These are phyloP conservation scores for Drosophila neutralis DNA, from an alignment of 2,888 invertebrate species.

Conservation along the genomic window DNA sequence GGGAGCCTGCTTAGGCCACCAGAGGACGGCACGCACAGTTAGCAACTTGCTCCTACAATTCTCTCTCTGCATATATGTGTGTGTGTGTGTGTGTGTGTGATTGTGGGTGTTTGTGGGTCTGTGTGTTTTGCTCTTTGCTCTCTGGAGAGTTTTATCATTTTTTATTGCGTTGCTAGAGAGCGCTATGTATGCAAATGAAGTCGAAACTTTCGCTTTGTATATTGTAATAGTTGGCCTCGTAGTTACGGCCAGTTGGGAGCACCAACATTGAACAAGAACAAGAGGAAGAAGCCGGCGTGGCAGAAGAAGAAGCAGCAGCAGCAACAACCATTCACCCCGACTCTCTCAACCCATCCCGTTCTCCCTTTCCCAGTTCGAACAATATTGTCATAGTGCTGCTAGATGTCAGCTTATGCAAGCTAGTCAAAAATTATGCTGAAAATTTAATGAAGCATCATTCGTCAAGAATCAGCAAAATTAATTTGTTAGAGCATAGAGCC, in stretches of 20 bases:
- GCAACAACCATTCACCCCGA: not conserved
- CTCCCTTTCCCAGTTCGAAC: not conserved
- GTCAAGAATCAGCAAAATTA: constrained; percentile 12
- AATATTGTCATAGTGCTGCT: constrained; percentile 40
- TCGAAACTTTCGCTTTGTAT: constrained; percentile 77
- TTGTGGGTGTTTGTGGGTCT: constrained; percentile 4
- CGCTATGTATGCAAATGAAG: constrained; percentile 83
- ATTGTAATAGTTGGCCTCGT: constrained; percentile 57
- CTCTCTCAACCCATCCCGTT: not conserved
- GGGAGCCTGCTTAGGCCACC: constrained; percentile 60
- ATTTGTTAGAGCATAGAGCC: constrained; percentile 15
- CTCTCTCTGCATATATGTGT: not conserved
- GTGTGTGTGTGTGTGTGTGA: not conserved
- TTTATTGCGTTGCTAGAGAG: constrained; percentile 82
- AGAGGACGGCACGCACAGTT: constrained; percentile 74
- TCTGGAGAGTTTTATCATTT: constrained; percentile 82
- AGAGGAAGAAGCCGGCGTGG: not conserved
- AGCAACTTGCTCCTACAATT: constrained; percentile 37
- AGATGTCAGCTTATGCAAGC: constrained; percentile 27
- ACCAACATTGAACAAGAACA: constrained; percentile 1
- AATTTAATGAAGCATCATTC: constrained; percentile 13
- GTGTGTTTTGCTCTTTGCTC: constrained; percentile 28
- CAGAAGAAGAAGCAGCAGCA: not conserved
- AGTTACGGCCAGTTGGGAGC: constrained; percentile 55
- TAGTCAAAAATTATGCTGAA: constrained; percentile 2